Evolutionary conservation across 1,140 invertebrate genomes (phyloP).

Genomic region (Scaptomyza hsui): DNA sequence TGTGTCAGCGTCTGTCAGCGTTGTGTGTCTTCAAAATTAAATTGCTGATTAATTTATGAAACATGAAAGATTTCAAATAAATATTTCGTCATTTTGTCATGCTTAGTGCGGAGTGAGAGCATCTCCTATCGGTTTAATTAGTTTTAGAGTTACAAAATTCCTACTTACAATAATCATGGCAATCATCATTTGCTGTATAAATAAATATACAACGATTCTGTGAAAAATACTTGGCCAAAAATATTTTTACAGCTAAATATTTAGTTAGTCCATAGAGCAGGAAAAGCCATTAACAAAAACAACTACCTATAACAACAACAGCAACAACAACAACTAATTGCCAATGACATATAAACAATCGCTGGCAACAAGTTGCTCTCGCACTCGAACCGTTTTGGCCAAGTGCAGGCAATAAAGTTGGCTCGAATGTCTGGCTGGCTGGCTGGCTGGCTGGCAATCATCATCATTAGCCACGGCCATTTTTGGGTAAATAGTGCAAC

Average conservation of each 20-base stretch:
- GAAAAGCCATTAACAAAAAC: slow-evolving; percentile 21
- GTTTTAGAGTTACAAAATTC: slow-evolving; percentile 13
- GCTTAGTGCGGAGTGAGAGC: not conserved
- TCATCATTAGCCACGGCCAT: slow-evolving; percentile 81
- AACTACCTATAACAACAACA: slow-evolving; percentile 2
- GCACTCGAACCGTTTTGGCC: slow-evolving; percentile 49
- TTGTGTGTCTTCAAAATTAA: slow-evolving; percentile 73
- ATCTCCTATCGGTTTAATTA: slow-evolving; percentile 31
- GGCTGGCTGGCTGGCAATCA: slow-evolving; percentile 61
- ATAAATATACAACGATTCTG: slow-evolving; percentile 16
- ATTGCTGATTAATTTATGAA: slow-evolving; percentile 81
- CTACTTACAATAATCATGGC: slow-evolving; percentile 7
- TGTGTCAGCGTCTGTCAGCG: slow-evolving; percentile 50
- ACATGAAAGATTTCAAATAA: slow-evolving; percentile 83
- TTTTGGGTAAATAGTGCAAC: slow-evolving; percentile 83
- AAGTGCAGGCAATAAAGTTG: slow-evolving; percentile 61
- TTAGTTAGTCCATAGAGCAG: slow-evolving; percentile 21
- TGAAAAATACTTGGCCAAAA: slow-evolving; percentile 17
- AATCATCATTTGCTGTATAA: not conserved
- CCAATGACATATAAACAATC: slow-evolving; percentile 77
- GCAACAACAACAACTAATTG: slow-evolving; percentile 71
- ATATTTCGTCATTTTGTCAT: slow-evolving; percentile 74
- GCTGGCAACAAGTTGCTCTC: slow-evolving; percentile 57
- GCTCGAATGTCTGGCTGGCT: slow-evolving; percentile 26
- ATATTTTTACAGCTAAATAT: slow-evolving; percentile 36